phyloP scores from a whole-genome alignment of 2,888 invertebrate genomes.

The Aplocera efformata region DNA sequence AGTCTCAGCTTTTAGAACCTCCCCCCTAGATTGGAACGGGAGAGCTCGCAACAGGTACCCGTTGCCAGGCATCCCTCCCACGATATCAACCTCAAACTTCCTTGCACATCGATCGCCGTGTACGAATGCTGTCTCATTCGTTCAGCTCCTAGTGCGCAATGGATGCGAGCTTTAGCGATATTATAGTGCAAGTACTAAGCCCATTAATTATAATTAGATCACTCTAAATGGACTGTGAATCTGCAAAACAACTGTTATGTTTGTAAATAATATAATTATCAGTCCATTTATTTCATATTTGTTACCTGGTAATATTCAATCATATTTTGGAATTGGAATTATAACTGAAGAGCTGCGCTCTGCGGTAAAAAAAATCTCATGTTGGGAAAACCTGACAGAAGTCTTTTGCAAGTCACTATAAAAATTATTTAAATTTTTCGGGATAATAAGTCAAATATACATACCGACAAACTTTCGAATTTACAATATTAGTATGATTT shows the following conservation, averaged over 20 bases:
- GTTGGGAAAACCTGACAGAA: no score
- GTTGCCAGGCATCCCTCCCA: slow-evolving; percentile 35
- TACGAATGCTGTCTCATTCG: neutral
- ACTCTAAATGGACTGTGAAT: slow-evolving; percentile 34
- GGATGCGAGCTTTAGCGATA: slow-evolving; percentile 4
- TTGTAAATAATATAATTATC: neutral
- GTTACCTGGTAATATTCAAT: no score
- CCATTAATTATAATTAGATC: slow-evolving; percentile 31
- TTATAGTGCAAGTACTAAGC: neutral
- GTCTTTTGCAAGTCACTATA: no score
- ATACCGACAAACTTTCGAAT: no score
- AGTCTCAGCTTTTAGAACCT: slow-evolving; percentile 34
- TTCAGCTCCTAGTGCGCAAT: slow-evolving; percentile 9
- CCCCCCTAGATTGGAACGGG: slow-evolving; percentile 14
- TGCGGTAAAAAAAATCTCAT: no score
- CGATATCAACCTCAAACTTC: slow-evolving; percentile 13
- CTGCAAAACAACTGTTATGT: slow-evolving; percentile 24
- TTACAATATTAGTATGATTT: no score
- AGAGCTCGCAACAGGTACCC: slow-evolving; percentile 51
- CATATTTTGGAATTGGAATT: no score
- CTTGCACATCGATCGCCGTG: slow-evolving; percentile 13
- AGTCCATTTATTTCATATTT: slow-evolving; percentile 20
- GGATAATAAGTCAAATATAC: no score
- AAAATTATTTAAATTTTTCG: no score
- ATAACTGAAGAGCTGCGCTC: no score